Percentiles rank a stretch among this genome's conserved stretches.
These are phyloP conservation scores for Silurus lanzhouensis DNA, from an alignment of 2,797 vertebrate species.

Conservation along the genomic window DNA sequence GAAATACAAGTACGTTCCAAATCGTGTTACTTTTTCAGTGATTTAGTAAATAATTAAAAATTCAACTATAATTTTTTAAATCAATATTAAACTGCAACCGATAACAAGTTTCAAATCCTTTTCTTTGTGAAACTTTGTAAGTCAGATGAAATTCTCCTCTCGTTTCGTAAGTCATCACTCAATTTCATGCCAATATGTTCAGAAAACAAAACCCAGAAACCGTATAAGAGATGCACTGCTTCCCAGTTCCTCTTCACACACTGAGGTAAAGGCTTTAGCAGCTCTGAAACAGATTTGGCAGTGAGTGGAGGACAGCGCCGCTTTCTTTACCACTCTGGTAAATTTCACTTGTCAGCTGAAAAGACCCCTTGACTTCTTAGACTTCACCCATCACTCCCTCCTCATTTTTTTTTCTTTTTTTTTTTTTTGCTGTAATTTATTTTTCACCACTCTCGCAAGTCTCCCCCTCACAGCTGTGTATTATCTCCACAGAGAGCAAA, in stretches of 20 bases:
- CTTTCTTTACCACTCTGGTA: conserved; percentile 67
- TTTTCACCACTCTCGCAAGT: conserved; percentile 55
- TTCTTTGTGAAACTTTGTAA: conserved; percentile 51
- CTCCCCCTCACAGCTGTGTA: conserved; percentile 61
- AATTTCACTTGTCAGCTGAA: conserved; percentile 65
- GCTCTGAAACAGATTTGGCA: conserved; percentile 57
- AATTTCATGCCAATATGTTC: conserved; percentile 56
- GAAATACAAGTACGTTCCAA: conserved; percentile 9
- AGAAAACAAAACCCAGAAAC: conserved; percentile 60
- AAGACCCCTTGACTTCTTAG: conserved; percentile 61
- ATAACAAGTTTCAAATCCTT: conserved; percentile 24
- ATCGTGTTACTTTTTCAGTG: conserved; percentile 2
- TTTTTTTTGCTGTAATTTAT: conserved; percentile 57
- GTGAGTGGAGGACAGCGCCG: conserved; percentile 59
- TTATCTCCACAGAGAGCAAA: conserved; percentile 61
- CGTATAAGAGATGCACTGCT: conserved; percentile 55
- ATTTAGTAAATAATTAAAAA: conserved; percentile 19
- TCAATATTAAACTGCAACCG: too few species aligned
- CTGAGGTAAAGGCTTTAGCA: conserved; percentile 32
- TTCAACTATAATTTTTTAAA: not conserved
- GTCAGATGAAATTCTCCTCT: conserved; percentile 46
- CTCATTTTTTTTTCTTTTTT: conserved; percentile 55
- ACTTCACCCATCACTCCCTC: conserved; percentile 57
- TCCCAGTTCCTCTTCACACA: conserved; percentile 30
- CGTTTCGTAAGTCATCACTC: conserved; percentile 39